Evolutionary conservation across 2,113 vertebrate species (phyloP).

Genomic region (Calidris pugnax): DNA sequence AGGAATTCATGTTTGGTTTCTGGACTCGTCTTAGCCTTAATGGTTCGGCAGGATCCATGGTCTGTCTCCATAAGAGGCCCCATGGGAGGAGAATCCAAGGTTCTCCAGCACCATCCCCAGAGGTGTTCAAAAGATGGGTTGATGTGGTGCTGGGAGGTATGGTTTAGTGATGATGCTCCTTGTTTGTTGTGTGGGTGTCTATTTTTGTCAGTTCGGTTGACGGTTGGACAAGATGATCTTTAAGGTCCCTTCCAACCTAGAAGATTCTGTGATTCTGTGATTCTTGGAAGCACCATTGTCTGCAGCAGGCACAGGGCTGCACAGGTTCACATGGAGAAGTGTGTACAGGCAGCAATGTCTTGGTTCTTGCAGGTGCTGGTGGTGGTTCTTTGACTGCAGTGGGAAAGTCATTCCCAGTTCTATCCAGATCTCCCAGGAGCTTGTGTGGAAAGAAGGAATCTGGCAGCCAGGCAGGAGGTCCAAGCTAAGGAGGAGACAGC

Average conservation of each 20-base stretch:
- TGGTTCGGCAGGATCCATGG: not conserved
- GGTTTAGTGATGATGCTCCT: no score
- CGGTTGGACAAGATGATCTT: no score
- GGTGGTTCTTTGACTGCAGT: not conserved
- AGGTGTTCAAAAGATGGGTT: no score
- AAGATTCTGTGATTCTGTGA: no score
- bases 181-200: no score
- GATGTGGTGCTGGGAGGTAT: no score
- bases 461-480: not conserved
- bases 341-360: no score
- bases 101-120: no score
- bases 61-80: not conserved
- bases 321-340: fast-evolving
- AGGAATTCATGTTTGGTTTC: not conserved
- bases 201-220: no score
- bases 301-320: not conserved
- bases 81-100: not conserved
- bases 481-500: not conserved
- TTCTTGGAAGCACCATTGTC: not conserved
- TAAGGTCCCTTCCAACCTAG: no score
- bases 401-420: not conserved
- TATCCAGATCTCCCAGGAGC: not conserved
- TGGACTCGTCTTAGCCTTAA: not conserved
- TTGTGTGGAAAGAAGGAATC: not conserved
- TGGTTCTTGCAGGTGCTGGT: not conserved